Evolutionary conservation across 2,113 vertebrate genomes (phyloP).

Genomic region (Zosterops lateralis): DNA sequence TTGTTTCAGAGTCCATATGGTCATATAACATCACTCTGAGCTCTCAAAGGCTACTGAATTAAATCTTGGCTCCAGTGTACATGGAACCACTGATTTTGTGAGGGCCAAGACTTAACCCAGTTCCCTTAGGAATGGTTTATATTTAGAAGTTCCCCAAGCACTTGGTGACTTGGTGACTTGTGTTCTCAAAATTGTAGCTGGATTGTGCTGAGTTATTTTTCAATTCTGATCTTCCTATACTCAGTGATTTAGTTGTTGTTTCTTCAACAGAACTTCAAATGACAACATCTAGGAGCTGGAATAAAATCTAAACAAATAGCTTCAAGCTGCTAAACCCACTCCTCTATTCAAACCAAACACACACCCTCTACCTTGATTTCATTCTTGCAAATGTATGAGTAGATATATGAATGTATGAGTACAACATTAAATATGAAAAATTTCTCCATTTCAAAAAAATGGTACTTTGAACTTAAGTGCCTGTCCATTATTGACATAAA

Average conservation of each 20-base stretch:
- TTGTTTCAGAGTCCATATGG: not conserved
- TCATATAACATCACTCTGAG: not conserved
- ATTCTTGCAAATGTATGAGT: not conserved
- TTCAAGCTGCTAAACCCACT: not conserved
- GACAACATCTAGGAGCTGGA: not conserved
- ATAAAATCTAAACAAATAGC: not conserved
- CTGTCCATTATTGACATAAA: constrained; percentile 51
- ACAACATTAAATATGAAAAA: constrained; percentile 33
- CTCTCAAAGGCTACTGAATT: not conserved
- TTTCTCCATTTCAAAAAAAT: not conserved
- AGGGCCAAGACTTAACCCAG: not conserved
- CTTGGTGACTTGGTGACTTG: not conserved
- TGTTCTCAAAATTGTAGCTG: not conserved
- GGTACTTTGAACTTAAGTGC: constrained; percentile 1
- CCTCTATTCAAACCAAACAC: not conserved
- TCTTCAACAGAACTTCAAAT: constrained; percentile 5
- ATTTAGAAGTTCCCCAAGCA: not conserved
- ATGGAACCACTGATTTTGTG: not conserved
- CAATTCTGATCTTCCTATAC: not conserved
- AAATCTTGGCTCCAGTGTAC: not conserved
- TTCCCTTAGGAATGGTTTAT: not conserved
- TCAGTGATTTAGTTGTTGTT: not conserved
- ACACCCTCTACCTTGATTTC: constrained; percentile 25
- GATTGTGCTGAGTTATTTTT: not conserved
- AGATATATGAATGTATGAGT: not conserved